A percentile compares a stretch with the other conserved stretches of the same genome.
phyloP scores from a whole-genome alignment of 2,888 invertebrate genomes.

The Pammene fasciana region DNA sequence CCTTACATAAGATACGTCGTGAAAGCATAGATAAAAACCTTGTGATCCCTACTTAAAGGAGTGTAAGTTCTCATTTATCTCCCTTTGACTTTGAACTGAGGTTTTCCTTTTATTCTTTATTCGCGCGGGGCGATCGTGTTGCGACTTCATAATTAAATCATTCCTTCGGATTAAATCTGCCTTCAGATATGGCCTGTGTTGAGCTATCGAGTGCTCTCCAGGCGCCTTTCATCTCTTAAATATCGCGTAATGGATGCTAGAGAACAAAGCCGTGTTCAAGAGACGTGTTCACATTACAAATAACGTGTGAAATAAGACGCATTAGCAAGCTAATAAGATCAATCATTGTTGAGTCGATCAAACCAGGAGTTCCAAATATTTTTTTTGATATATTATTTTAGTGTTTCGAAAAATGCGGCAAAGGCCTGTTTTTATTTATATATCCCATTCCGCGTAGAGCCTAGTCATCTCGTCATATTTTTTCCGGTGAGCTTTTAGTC shows the following conservation, averaged over 20 bases:
- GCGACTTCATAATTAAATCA: conserved; percentile 74
- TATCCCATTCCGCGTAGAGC: too few species aligned
- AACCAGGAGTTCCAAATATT: not conserved
- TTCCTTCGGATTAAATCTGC: conserved; percentile 71
- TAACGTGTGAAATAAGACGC: conserved; percentile 40
- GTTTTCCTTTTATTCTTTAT: conserved; percentile 63
- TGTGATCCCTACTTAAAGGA: conserved; percentile 57
- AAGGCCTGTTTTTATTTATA: too few species aligned
- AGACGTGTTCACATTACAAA: conserved; percentile 38
- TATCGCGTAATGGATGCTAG: conserved; percentile 49
- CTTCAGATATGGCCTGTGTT: conserved; percentile 67
- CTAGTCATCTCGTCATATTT: too few species aligned
- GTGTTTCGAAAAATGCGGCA: too few species aligned
- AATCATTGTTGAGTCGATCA: conserved; percentile 1
- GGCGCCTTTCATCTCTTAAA: conserved; percentile 62
- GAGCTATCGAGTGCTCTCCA: conserved; percentile 63
- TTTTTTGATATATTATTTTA: too few species aligned
- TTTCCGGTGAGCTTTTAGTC: too few species aligned
- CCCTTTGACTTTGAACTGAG: conserved; percentile 72
- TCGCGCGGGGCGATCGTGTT: conserved; percentile 61
- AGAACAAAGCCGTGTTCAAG: conserved; percentile 36
- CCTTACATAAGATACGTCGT: conserved; percentile 15
- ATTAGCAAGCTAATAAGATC: conserved; percentile 25
- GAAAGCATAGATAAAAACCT: conserved; percentile 57
- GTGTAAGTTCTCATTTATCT: conserved; percentile 63